These are phyloP conservation scores for Plusia festucae DNA, from an alignment of 2,888 invertebrate species.

Conservation along the genomic window DNA sequence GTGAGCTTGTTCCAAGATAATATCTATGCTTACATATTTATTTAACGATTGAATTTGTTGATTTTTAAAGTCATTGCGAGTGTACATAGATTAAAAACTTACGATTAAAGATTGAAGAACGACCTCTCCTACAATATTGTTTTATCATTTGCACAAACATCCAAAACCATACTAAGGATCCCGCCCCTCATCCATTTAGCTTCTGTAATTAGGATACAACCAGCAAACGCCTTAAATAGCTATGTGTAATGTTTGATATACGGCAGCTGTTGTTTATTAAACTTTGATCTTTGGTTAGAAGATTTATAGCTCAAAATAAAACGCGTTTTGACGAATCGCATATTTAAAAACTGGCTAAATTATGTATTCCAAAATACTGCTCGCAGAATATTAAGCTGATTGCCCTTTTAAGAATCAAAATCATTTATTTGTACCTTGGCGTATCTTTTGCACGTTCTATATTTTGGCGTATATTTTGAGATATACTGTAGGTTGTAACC, in stretches of 20 bases:
- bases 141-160: neutral
- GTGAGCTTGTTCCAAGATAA: no score
- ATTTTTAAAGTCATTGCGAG: no score
- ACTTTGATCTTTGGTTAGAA: slow-evolving; percentile 9
- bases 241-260: slow-evolving; percentile 1
- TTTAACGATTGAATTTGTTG: no score
- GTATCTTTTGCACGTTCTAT: no score
- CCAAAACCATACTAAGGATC: neutral
- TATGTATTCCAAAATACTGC: slow-evolving; percentile 2
- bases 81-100: neutral
- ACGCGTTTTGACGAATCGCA: neutral
- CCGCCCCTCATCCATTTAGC: neutral
- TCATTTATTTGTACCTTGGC: no score
- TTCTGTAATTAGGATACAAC: neutral
- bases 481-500: no score
- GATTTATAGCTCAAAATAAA: slow-evolving; percentile 3
- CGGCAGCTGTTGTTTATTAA: neutral
- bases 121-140: neutral
- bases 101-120: neutral
- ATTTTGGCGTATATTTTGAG: no score
- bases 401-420: no score
- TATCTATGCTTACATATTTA: no score
- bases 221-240: neutral
- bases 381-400: neutral
- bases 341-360: neutral